Conservation (phyloP, 2,113 vertebrate genomes). For the Vidua chalybeata region DNA sequence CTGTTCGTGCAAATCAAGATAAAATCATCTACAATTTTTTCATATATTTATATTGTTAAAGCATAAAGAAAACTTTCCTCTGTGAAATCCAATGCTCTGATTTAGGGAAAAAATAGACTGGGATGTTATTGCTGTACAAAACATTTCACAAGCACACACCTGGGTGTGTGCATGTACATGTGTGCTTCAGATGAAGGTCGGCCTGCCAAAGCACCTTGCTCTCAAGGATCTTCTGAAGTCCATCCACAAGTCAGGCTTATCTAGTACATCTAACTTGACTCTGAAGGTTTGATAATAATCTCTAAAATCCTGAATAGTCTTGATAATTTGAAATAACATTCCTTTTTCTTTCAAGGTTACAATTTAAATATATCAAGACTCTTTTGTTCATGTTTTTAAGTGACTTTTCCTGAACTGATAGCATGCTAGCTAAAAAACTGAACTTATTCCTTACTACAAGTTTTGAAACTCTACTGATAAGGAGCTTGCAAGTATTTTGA, state of each 20-base stretch:
- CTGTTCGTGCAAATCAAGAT: neutral
- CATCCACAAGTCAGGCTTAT: neutral
- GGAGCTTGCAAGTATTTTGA: neutral
- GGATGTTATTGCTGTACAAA: neutral
- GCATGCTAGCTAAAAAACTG: neutral
- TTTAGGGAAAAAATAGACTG: neutral
- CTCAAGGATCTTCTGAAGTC: neutral
- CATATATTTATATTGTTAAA: neutral
- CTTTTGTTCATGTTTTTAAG: neutral
- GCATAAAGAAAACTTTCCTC: neutral
- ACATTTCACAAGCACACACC: fast-evolving
- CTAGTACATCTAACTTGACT: neutral
- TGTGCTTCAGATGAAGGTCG: neutral
- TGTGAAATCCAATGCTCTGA: neutral
- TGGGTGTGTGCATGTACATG: too few relatives aligned
- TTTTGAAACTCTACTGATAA: neutral
- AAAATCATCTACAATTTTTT: neutral
- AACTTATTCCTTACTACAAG: neutral
- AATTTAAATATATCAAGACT: neutral
- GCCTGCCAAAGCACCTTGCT: neutral
- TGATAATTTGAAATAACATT: neutral
- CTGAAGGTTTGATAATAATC: neutral
- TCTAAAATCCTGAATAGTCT: neutral
- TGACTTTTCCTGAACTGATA: neutral
- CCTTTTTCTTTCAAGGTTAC: neutral